Evolutionary conservation across 2,888 invertebrate genomes (phyloP), one percentile per base, ranked within the genome.

Genomic region (Tiphia femorata): DNA sequence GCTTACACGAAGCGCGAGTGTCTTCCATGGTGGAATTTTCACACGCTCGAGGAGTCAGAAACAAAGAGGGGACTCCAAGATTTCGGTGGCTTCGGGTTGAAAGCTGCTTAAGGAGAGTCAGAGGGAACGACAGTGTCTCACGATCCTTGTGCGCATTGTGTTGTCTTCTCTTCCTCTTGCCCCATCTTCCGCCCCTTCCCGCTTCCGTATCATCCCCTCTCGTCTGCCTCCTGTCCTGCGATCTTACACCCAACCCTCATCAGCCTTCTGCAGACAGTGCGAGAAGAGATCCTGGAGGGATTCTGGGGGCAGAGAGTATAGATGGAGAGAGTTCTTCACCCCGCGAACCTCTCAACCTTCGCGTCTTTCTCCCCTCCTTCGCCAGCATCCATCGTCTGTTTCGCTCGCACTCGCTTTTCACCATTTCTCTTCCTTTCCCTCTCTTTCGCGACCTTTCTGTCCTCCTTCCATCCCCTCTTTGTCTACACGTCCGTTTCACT

Each of bases 41-140:
- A 70, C 74, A 70, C 75, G 69, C 69, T 68, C 61, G 67, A 73
- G 67, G 62, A 64, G 65, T 55, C 63, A 66, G 62, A 75, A 73
- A 75, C 71, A 74, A 74, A 73, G 74, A 62, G 61, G 54, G 29
- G 49, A 52, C 54, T 58, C 61, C 51, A 53, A 64, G 71, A 71
- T 71, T 70, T 71, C 63, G 65, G 65, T 51, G 56, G 57, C 63
- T 61, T 58, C 20, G 21, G 33, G 38, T 1, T 38, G 49, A 48
- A 44, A 27, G 48, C 38, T 49, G 50, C 46, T 42, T 49, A 51
- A 43, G 44, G 38, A 52, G 54, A 58, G 73, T 71, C 67, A 64
- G 67, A 60, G 52, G 69, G 62, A 62, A 57, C 60, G 73, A 73
- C 67, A 64, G 67, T 72, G 73, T 72, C 73, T 70, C 57, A 59